Evolutionary conservation across 1,140 invertebrate genomes (phyloP).

Genomic region (Drosophila setifemur): DNA sequence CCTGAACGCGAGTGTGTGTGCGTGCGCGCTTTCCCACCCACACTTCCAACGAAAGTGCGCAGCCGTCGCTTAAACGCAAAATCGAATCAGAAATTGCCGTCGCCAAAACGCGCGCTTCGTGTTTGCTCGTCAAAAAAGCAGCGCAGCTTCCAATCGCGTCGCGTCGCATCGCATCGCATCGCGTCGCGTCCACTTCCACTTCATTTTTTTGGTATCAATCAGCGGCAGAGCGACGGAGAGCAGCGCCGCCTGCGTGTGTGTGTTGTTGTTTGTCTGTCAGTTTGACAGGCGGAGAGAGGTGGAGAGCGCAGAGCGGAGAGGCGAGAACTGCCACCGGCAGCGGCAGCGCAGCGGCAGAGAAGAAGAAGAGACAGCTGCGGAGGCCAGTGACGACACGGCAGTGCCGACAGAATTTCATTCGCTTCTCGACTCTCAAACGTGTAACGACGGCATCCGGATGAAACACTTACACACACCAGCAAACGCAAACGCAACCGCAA

Average conservation of each 20-base stretch:
- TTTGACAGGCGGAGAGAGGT: no score
- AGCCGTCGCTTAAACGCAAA: constrained; percentile 71
- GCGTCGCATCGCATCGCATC: constrained; percentile 45
- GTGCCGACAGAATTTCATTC: constrained; percentile 76
- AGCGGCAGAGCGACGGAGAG: constrained; percentile 31
- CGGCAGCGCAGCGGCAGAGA: constrained; percentile 33
- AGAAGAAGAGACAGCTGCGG: constrained; percentile 44
- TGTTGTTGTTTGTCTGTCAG: constrained; percentile 32
- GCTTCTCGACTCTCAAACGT: constrained; percentile 80
- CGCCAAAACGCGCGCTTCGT: constrained; percentile 73
- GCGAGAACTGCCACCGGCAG: no score
- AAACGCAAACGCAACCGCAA: constrained; percentile 4
- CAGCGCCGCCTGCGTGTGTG: constrained; percentile 9
- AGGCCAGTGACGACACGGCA: constrained; percentile 71
- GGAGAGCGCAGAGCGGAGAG: no score
- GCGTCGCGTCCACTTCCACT: constrained; percentile 68
- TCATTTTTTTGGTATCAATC: constrained; percentile 80
- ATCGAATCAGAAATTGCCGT: constrained; percentile 80
- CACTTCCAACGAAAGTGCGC: constrained; percentile 44
- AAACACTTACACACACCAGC: constrained; percentile 26
- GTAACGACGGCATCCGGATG: constrained; percentile 81
- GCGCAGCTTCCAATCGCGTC: constrained; percentile 46
- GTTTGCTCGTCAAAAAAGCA: constrained; percentile 67
- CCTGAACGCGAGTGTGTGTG: background rate
- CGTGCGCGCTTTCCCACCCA: background rate